Evolutionary conservation across 2,797 vertebrate species (phyloP).

Genomic region (Halcyon leucocephala): DNA sequence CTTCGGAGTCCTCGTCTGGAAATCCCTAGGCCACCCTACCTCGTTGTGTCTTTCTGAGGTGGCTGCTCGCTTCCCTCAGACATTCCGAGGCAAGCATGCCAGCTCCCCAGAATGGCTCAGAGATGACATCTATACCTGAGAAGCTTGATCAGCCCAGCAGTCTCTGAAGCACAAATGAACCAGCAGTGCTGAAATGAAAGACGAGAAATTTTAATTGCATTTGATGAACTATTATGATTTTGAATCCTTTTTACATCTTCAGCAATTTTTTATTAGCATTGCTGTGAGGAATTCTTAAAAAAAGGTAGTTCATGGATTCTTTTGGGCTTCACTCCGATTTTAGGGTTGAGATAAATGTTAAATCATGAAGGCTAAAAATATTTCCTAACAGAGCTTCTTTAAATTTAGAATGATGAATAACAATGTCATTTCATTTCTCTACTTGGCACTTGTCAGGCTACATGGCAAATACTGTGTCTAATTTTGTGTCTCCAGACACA

Average conservation of each 20-base stretch:
- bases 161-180: neutral
- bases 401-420: neutral
- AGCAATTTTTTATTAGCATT: neutral
- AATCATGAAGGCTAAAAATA: neutral
- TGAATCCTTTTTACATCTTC: conserved; percentile 1
- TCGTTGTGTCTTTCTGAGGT: neutral
- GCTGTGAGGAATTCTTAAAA: neutral
- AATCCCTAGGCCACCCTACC: neutral
- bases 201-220: neutral
- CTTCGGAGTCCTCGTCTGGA: neutral
- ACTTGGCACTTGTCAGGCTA: neutral
- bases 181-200: neutral
- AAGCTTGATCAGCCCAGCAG: neutral
- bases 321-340: conserved; percentile 2
- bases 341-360: neutral
- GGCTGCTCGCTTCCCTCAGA: neutral
- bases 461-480: neutral
- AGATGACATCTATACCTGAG: neutral
- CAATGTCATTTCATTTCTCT: neutral
- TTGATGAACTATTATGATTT: neutral
- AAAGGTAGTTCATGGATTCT: neutral
- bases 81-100: fast-evolving
- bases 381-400: neutral
- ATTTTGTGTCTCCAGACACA: neutral
- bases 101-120: fast-evolving